phyloP scores from a whole-genome alignment of 2,888 invertebrate genomes.

The Neocrepidodera transversa region DNA sequence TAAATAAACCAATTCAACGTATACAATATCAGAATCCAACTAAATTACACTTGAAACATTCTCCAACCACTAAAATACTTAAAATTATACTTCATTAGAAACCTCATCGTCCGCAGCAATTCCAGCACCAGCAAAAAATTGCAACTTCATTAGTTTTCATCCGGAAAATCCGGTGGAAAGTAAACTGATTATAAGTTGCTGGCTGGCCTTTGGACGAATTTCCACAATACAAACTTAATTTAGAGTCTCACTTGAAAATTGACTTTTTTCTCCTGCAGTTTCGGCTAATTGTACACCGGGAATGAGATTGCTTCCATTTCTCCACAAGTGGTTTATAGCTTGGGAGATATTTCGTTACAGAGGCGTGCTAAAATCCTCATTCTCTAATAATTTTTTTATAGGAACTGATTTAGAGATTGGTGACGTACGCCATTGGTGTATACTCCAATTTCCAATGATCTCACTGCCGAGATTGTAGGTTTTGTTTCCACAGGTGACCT shows the following conservation, averaged over 20 bases:
- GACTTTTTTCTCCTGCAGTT: not conserved
- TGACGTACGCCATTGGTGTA: not conserved
- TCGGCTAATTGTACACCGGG: not conserved
- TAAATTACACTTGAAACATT: too few species aligned
- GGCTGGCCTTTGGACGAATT: not conserved
- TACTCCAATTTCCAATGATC: not conserved
- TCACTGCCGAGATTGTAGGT: slow-evolving; percentile 3
- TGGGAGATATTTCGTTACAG: too few species aligned
- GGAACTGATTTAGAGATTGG: too few species aligned
- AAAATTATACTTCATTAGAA: too few species aligned
- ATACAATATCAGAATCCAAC: too few species aligned
- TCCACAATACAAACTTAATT: slow-evolving; percentile 1
- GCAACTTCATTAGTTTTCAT: slow-evolving; percentile 3
- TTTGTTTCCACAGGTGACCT: slow-evolving; percentile 11
- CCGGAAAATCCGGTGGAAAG: not conserved
- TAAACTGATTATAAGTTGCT: slow-evolving; percentile 4
- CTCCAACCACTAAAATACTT: too few species aligned
- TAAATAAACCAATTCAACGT: too few species aligned
- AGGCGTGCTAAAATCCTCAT: too few species aligned
- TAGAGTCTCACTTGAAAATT: not conserved
- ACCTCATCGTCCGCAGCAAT: too few species aligned
- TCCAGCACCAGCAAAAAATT: too few species aligned
- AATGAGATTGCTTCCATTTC: not conserved
- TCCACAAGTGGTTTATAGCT: not conserved
- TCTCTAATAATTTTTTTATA: too few species aligned